phyloP scores from a whole-genome alignment of 2,113 vertebrate species.

The Coptodon bakossiorum region DNA sequence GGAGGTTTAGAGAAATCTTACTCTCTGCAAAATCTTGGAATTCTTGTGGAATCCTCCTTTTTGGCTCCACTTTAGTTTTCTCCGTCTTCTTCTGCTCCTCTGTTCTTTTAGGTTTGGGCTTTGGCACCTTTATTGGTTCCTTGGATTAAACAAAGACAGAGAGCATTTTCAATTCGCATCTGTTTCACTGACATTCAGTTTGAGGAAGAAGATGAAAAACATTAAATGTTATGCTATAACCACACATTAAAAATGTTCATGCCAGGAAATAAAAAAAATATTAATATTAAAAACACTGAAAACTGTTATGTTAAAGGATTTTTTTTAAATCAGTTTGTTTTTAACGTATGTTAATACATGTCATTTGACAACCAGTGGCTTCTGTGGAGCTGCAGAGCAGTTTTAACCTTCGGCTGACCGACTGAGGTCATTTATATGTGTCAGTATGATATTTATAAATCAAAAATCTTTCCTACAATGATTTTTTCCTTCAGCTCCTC shows the following conservation, averaged over 20 bases:
- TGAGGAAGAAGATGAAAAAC: not conserved
- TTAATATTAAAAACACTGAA: not conserved
- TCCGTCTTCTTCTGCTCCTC: constrained; percentile 71
- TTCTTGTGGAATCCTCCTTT: constrained; percentile 73
- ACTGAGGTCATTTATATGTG: not conserved
- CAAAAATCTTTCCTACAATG: not conserved
- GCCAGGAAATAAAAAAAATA: not conserved
- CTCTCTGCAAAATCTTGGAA: constrained; percentile 82
- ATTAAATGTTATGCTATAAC: not conserved
- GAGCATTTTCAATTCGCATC: not conserved
- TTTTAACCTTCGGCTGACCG: not conserved
- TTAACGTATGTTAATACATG: not conserved
- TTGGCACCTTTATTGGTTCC: constrained; percentile 87
- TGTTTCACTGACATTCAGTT: not conserved
- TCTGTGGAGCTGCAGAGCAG: not conserved
- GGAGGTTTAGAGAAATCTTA: constrained; percentile 53
- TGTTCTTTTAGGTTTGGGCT: constrained; percentile 79
- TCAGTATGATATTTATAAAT: not conserved
- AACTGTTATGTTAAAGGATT: not conserved
- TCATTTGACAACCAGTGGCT: not conserved
- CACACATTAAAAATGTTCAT: not conserved
- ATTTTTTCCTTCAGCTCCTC: not conserved
- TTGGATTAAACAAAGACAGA: constrained; percentile 34
- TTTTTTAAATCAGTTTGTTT: not conserved
- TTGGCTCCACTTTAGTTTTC: constrained; percentile 75